These are phyloP conservation scores for Limnephilus auricula DNA, from an alignment of 2,888 invertebrate species.

Conservation along the genomic window DNA sequence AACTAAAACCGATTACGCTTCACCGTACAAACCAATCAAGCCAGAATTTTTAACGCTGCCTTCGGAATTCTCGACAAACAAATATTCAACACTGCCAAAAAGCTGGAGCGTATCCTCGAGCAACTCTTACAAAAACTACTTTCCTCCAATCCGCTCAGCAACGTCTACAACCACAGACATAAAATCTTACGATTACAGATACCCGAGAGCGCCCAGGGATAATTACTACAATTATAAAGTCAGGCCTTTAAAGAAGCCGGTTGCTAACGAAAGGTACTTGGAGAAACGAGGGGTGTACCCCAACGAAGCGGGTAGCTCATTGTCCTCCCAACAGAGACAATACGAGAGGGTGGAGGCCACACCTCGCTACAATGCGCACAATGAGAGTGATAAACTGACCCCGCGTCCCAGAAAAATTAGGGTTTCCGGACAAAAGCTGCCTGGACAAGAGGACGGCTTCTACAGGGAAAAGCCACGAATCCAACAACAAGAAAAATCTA, in stretches of 20 bases:
- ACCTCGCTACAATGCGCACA: constrained; percentile 27
- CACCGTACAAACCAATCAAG: constrained; percentile 75
- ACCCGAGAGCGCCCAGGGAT: not conserved
- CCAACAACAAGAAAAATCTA: not conserved
- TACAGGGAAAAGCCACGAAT: constrained; percentile 26
- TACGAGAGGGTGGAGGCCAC: constrained; percentile 18
- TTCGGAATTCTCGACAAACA: constrained; percentile 70
- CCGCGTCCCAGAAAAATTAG: constrained; percentile 56
- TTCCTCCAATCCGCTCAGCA: constrained; percentile 51
- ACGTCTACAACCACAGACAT: constrained; percentile 42
- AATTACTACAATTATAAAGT: constrained; percentile 43
- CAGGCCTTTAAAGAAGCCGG: constrained; percentile 15
- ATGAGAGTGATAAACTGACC: constrained; percentile 56
- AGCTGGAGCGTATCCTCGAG: constrained; percentile 69
- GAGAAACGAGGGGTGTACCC: constrained; percentile 24
- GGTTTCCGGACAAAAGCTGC: constrained; percentile 44
- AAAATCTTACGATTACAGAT: constrained; percentile 28
- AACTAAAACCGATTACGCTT: constrained; percentile 68
- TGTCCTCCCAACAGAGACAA: constrained; percentile 40
- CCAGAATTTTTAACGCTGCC: constrained; percentile 76
- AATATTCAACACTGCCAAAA: constrained; percentile 74
- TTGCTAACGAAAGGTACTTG: constrained; percentile 30
- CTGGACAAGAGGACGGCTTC: constrained; percentile 50
- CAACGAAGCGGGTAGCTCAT: not conserved
- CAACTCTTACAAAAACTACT: constrained; percentile 63